Evolutionary conservation across 2,113 vertebrate genomes (phyloP).

Genomic region (Mormyrus lacerda): DNA sequence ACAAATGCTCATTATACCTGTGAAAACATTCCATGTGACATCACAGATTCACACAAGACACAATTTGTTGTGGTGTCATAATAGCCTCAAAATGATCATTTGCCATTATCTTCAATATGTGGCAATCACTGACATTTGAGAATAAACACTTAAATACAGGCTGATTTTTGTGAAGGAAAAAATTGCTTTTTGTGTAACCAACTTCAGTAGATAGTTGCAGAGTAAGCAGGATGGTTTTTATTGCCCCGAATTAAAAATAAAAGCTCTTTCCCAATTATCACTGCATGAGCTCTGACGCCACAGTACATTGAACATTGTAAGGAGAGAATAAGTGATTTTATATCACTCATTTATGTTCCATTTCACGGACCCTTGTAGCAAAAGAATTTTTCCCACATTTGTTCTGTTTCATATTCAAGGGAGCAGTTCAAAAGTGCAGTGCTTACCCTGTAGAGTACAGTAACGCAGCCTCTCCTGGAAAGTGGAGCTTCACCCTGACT

Average conservation of each 20-base stretch:
- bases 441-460: neutral
- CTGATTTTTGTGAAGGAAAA: neutral
- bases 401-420: neutral
- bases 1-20: neutral
- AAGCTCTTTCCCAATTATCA: neutral
- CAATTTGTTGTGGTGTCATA: neutral
- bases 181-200: neutral
- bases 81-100: neutral
- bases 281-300: neutral
- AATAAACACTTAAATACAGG: neutral
- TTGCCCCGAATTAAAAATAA: neutral
- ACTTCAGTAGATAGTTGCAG: neutral
- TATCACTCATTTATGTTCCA: neutral
- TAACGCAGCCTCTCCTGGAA: neutral
- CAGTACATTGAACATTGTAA: neutral
- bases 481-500: neutral
- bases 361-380: neutral
- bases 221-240: neutral
- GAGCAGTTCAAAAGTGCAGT: neutral
- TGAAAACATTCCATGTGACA: neutral
- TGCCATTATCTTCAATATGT: neutral
- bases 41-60: neutral
- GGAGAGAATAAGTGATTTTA: neutral
- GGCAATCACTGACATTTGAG: neutral
- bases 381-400: neutral